phyloP scores from a whole-genome alignment of 1,140 invertebrate genomes.

The Varroa destructor region DNA sequence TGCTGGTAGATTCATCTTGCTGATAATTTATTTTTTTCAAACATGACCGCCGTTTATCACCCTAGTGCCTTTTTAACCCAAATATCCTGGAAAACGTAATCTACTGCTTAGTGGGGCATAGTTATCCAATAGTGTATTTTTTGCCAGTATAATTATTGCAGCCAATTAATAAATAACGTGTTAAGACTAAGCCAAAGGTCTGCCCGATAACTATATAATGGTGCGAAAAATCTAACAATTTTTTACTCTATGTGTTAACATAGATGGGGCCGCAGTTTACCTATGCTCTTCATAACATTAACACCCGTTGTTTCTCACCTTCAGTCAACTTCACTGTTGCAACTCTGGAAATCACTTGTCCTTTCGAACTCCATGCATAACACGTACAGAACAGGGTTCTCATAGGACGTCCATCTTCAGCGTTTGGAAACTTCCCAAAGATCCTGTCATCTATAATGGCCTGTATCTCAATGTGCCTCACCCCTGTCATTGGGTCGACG shows the following conservation, averaged over 20 bases:
- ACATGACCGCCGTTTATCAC: neutral
- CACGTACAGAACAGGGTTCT: constrained; percentile 4
- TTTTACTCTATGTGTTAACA: no score
- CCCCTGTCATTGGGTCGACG: constrained; percentile 19
- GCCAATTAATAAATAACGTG: no score
- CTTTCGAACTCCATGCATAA: constrained; percentile 17
- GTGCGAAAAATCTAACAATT: no score
- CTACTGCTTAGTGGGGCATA: no score
- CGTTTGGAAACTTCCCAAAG: neutral
- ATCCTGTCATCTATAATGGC: constrained; percentile 4
- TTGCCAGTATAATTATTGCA: no score
- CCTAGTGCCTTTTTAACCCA: no score
- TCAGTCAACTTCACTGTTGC: neutral
- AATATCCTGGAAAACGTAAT: no score
- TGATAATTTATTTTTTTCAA: neutral
- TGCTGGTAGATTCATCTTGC: neutral
- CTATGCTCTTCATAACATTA: neutral
- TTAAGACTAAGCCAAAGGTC: no score
- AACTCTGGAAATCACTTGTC: neutral
- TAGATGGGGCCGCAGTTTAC: no score
- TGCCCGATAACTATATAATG: no score
- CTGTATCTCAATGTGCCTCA: constrained; percentile 15
- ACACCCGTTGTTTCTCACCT: neutral
- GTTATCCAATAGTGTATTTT: no score
- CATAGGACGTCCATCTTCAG: neutral